phyloP scores from a whole-genome alignment of 2,113 vertebrate species.

The Zosterops lateralis region DNA sequence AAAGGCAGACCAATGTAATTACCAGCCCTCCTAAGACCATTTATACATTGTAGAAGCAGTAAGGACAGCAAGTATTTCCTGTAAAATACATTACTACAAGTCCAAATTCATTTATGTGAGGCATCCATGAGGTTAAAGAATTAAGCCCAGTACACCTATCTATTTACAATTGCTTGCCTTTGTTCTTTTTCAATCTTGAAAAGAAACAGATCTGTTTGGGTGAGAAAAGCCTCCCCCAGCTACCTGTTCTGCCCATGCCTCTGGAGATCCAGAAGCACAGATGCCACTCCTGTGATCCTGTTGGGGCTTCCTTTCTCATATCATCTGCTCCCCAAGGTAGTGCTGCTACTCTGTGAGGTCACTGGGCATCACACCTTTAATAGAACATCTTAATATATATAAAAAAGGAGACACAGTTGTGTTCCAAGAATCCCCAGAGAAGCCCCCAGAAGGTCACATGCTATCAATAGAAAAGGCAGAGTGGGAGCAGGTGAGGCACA shows the following conservation, averaged over 20 bases:
- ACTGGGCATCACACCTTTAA: rapidly evolving
- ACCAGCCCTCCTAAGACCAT: not conserved
- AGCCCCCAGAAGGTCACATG: not conserved
- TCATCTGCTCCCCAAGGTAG: not conserved
- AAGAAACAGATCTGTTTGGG: not conserved
- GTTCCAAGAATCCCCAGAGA: not conserved
- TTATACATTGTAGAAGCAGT: not conserved
- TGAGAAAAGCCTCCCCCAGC: not conserved
- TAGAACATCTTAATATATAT: not conserved
- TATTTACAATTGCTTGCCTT: not conserved
- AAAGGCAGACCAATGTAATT: not conserved
- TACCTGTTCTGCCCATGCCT: not conserved
- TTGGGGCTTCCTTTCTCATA: not conserved
- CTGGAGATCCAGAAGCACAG: not conserved
- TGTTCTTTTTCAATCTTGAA: not conserved
- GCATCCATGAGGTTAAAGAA: not conserved
- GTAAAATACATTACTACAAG: not conserved
- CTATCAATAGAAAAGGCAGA: not conserved
- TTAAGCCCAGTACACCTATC: not conserved
- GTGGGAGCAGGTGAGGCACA: not conserved
- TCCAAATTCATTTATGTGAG: not conserved
- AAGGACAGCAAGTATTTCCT: not conserved
- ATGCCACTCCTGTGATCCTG: not conserved
- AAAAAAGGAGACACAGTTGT: not conserved
- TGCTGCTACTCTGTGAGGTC: not conserved